Evolutionary conservation across 2,113 vertebrate genomes (phyloP).

Genomic region (Bungarus multicinctus): DNA sequence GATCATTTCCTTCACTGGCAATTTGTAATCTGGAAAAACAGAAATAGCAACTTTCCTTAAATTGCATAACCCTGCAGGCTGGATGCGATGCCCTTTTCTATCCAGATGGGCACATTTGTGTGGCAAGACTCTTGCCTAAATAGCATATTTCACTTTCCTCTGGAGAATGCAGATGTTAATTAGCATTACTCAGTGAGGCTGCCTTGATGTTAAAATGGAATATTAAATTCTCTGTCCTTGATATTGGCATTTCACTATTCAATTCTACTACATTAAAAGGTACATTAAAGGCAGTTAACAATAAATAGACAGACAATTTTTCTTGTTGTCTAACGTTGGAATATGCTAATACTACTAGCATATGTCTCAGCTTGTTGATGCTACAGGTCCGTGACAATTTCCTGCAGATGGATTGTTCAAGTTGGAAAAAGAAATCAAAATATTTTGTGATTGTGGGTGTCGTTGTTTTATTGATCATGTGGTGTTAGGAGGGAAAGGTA

Average conservation of each 20-base stretch:
- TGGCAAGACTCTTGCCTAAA: background rate
- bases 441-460: background rate
- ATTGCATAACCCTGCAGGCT: background rate
- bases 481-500: too few species aligned
- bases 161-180: constrained; percentile 44
- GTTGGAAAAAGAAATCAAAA: background rate
- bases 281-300: background rate
- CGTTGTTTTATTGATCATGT: background rate
- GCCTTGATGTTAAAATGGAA: constrained; percentile 8
- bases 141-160: constrained; percentile 26
- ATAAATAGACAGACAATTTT: background rate
- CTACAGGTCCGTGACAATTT: background rate
- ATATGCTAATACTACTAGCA: constrained; percentile 34
- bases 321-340: constrained; percentile 23
- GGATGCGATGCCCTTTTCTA: background rate
- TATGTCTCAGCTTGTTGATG: background rate
- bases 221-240: constrained; percentile 4
- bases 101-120: constrained; percentile 21
- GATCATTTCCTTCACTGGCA: background rate
- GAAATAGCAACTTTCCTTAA: background rate
- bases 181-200: constrained; percentile 34
- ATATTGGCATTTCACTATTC: constrained; percentile 18
- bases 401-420: background rate
- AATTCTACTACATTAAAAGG: background rate
- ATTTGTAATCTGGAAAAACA: background rate